Evolutionary conservation across 2,797 vertebrate genomes (phyloP).

Genomic region (Ispidina picta): DNA sequence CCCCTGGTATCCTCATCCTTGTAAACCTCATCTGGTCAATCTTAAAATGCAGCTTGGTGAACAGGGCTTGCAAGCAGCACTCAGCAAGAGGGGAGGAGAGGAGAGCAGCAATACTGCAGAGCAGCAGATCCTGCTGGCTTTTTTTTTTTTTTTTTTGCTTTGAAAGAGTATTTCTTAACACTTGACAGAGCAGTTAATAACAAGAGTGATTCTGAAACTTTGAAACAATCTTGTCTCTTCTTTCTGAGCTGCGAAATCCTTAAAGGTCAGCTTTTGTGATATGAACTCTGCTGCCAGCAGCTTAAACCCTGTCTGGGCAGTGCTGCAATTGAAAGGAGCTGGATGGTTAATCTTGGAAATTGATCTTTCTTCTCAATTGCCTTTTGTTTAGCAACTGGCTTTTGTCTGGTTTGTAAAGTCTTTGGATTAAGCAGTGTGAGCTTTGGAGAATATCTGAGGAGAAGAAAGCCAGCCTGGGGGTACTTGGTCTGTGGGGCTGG

Average conservation of each 20-base stretch:
- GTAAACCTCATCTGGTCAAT: not conserved
- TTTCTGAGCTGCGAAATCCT: not conserved
- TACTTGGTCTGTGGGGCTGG: not conserved
- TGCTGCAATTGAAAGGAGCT: not conserved
- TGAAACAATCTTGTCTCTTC: not conserved
- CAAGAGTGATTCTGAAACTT: not conserved
- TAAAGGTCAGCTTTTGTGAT: slow-evolving; percentile 14
- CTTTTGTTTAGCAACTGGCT: slow-evolving; percentile 31
- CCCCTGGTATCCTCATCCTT: not conserved
- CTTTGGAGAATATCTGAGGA: not conserved
- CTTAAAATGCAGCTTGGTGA: not conserved
- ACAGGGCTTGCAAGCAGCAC: not conserved
- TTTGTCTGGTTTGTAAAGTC: not conserved
- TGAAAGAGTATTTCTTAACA: not conserved
- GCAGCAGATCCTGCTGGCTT: not conserved
- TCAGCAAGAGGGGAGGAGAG: not conserved
- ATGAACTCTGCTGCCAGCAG: not conserved
- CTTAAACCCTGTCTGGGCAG: not conserved
- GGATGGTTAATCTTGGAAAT: not conserved
- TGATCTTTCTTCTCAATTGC: not conserved
- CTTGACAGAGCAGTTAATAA: not conserved
- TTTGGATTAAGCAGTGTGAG: not conserved
- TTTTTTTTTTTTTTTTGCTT: not conserved
- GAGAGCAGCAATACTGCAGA: not conserved
- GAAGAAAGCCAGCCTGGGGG: not conserved